Percentiles rank a stretch among this genome's conserved stretches.
Conservation (phyloP, 2,888 invertebrate genomes). For the Dichetophora obliterata region DNA sequence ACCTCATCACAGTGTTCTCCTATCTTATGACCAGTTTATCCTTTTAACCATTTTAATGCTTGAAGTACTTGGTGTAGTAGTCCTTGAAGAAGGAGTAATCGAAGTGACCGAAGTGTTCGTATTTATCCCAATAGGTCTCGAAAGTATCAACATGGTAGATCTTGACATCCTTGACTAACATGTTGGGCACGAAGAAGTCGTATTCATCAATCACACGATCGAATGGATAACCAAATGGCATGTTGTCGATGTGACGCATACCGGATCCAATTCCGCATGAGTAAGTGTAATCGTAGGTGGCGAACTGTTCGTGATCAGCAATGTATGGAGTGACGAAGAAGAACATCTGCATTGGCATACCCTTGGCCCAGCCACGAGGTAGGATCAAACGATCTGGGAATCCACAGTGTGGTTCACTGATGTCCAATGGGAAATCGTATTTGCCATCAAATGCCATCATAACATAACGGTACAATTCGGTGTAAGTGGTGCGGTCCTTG, state of each 20-base stretch:
- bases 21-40: neutral
- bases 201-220: constrained; percentile 74
- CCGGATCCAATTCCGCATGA: constrained; percentile 72
- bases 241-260: constrained; percentile 72
- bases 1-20: constrained; percentile 13
- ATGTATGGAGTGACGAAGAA: constrained; percentile 73
- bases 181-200: constrained; percentile 74
- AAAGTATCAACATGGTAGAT: constrained; percentile 52
- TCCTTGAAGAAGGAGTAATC: constrained; percentile 46
- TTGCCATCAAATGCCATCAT: constrained; percentile 70
- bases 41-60: constrained; percentile 1
- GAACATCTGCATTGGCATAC: constrained; percentile 76
- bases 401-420: constrained; percentile 71
- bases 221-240: constrained; percentile 79
- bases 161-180: constrained; percentile 74
- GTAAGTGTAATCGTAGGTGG: constrained; percentile 70
- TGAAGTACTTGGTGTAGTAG: constrained; percentile 35
- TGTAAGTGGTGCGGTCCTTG: constrained; percentile 72
- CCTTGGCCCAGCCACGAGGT: constrained; percentile 75
- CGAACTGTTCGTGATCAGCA: constrained; percentile 60
- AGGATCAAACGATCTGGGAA: constrained; percentile 76
- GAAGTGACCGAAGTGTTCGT: constrained; percentile 44
- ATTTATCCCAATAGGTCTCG: constrained; percentile 57
- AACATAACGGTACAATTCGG: constrained; percentile 70
- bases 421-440: constrained; percentile 69